These are phyloP conservation scores for Lepidostoma basale DNA, from an alignment of 1,140 invertebrate species.

Conservation along the genomic window DNA sequence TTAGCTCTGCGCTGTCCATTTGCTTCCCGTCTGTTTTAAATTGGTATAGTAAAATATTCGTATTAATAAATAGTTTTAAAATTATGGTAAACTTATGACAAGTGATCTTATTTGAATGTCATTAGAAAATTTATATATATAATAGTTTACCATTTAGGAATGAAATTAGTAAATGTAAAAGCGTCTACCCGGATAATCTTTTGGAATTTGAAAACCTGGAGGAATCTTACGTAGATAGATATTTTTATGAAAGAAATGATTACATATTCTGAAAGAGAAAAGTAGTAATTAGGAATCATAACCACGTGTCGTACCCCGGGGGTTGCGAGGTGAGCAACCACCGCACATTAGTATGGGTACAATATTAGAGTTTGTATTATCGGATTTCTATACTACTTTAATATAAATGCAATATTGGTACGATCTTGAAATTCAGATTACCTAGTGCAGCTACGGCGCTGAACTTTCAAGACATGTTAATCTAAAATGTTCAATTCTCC, in stretches of 20 bases:
- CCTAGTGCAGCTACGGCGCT: conserved; percentile 4
- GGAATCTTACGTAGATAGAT: no score
- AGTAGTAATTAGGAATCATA: not conserved
- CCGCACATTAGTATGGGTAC: not conserved
- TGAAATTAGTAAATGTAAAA: not conserved
- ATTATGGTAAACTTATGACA: no score
- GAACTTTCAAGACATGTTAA: not conserved
- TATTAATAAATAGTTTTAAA: no score
- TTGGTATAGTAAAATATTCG: no score
- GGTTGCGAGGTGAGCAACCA: not conserved
- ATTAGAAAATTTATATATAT: no score
- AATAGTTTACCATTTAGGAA: no score
- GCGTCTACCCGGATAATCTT: not conserved
- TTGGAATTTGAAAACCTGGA: not conserved
- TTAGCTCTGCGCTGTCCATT: no score
- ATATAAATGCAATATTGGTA: conserved; percentile 18
- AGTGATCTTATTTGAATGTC: no score
- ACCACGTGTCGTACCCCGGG: not conserved
- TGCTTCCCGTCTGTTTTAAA: no score
- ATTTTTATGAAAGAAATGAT: no score
- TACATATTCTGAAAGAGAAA: conserved; percentile 2
- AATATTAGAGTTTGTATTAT: not conserved
- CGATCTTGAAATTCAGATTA: conserved; percentile 12
- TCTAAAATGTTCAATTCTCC: not conserved
- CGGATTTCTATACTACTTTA: not conserved